These are phyloP conservation scores for Chouioia cunea DNA, from an alignment of 2,888 invertebrate genomes.

Conservation along the genomic window DNA sequence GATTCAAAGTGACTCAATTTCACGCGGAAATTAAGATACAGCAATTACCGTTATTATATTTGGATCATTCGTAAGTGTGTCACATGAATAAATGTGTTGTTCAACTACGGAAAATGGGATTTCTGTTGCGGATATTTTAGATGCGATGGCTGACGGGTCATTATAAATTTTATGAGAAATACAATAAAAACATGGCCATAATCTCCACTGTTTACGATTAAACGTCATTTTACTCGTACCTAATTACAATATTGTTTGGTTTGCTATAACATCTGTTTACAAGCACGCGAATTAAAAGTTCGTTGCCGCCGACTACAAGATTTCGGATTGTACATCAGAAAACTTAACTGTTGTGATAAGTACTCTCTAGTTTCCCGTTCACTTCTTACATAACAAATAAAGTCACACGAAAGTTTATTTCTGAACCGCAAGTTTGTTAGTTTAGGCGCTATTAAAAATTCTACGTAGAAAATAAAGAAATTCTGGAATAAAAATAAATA, in stretches of 20 bases:
- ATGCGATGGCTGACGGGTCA: slow-evolving; percentile 20
- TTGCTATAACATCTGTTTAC: slow-evolving; percentile 24
- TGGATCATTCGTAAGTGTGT: too few relatives aligned
- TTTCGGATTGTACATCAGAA: slow-evolving; percentile 6
- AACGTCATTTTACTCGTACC: slow-evolving; percentile 24
- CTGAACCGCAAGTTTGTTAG: too few relatives aligned
- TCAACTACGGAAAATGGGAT: slow-evolving; percentile 2
- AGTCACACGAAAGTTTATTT: too few relatives aligned
- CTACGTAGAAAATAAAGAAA: too few relatives aligned
- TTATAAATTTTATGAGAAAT: slow-evolving; percentile 45
- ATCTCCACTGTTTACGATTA: slow-evolving; percentile 36
- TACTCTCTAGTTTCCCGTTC: slow-evolving; percentile 11
- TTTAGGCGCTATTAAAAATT: too few relatives aligned
- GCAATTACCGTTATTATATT: too few relatives aligned
- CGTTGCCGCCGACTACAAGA: neutral
- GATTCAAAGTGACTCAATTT: too few relatives aligned
- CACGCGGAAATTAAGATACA: too few relatives aligned
- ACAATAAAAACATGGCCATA: slow-evolving; percentile 40
- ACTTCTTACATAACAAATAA: slow-evolving; percentile 20
- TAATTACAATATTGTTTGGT: slow-evolving; percentile 28
- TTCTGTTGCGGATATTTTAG: slow-evolving; percentile 33
- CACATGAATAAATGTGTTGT: neutral
- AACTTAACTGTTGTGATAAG: slow-evolving; percentile 21
- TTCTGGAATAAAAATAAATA: too few relatives aligned
- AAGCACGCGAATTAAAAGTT: slow-evolving; percentile 25